Conservation (phyloP, 1,140 invertebrate species). For the Metopolophium dirhodum region DNA sequence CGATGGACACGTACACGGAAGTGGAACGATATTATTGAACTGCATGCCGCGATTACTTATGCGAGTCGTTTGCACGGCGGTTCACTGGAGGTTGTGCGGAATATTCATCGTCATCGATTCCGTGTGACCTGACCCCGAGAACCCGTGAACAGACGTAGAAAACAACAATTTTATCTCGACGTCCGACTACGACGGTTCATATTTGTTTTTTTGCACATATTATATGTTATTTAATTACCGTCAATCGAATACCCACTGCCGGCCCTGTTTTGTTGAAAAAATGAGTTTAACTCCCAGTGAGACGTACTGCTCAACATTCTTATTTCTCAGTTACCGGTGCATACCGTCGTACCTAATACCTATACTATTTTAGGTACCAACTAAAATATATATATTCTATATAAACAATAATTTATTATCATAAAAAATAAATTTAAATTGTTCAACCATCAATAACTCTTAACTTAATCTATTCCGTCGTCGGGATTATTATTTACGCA, state of each 20-base stretch:
- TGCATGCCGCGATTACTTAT: background rate
- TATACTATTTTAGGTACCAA: no score
- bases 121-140: background rate
- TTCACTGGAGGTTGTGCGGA: background rate
- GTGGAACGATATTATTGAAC: conserved; percentile 11
- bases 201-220: background rate
- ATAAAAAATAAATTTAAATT: no score
- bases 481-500: no score
- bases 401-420: no score
- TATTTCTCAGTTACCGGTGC: no score
- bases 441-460: no score
- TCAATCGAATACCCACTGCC: background rate
- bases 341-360: no score
- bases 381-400: no score
- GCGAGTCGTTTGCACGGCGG: background rate
- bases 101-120: background rate
- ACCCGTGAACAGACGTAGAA: background rate
- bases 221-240: background rate
- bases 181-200: background rate
- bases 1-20: background rate
- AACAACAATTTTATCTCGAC: background rate
- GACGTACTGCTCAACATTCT: no score
- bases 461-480: no score
- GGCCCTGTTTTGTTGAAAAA: background rate
- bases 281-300: background rate